Percentiles rank a stretch among this genome's conserved stretches.
Conservation (phyloP, 2,797 vertebrate species). For the Malurus leucopterus region DNA sequence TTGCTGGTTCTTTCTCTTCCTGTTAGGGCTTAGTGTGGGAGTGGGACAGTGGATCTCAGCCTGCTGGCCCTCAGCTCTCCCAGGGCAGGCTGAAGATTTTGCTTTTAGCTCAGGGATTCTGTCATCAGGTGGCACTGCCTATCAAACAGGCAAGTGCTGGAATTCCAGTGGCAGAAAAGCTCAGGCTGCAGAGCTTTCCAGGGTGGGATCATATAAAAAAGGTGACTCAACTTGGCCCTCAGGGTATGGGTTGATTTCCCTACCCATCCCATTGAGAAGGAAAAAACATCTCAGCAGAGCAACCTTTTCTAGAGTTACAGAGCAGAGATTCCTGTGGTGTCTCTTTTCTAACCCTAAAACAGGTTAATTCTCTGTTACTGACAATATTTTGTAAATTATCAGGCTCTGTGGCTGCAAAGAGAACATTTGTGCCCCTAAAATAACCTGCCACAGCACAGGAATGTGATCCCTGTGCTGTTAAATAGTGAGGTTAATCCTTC, state of each 20-base stretch:
- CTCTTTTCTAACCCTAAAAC: neutral
- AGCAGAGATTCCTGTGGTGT: neutral
- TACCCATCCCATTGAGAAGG: neutral
- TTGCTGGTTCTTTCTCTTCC: neutral
- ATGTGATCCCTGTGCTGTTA: neutral
- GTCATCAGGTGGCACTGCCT: neutral
- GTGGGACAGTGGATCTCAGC: neutral
- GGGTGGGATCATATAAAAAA: neutral
- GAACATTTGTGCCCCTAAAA: neutral
- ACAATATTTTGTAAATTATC: neutral
- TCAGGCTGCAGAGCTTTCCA: neutral
- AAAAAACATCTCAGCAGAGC: neutral
- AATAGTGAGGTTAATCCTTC: neutral
- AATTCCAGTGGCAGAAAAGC: neutral
- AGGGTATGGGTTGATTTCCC: neutral
- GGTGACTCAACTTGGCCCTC: neutral
- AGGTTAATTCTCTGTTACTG: neutral
- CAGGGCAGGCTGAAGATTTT: neutral
- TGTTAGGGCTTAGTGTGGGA: neutral
- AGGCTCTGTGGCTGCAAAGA: neutral
- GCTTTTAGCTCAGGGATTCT: neutral
- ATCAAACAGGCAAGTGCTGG: neutral
- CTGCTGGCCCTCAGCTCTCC: neutral
- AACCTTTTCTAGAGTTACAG: neutral
- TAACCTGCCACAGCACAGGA: neutral